Conservation (phyloP, 2,797 vertebrate genomes). For the Sebastiscus tertius region DNA sequence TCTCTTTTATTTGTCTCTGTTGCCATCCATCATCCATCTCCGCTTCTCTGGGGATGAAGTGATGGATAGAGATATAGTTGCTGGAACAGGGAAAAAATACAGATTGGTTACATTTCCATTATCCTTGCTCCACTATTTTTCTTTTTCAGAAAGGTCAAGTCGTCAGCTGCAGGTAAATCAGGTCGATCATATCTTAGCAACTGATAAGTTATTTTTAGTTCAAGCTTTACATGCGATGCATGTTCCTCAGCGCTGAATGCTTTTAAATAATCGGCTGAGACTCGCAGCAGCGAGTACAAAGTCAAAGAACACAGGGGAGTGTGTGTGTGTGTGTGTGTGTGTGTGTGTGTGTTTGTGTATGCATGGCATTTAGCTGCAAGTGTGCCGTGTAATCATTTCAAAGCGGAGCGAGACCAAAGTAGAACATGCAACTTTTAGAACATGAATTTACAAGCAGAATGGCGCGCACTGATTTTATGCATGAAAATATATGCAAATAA, state of each 20-base stretch:
- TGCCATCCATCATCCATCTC: constrained; percentile 27
- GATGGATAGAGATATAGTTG: constrained; percentile 26
- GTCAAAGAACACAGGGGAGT: constrained; percentile 1
- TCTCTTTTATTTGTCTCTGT: constrained; percentile 30
- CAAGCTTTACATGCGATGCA: constrained; percentile 40
- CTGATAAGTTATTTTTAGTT: constrained; percentile 68
- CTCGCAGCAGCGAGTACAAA: constrained; percentile 35
- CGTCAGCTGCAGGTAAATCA: constrained; percentile 50
- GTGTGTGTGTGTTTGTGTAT: constrained; percentile 20
- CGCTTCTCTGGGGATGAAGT: constrained; percentile 5
- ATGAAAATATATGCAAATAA: constrained; percentile 61
- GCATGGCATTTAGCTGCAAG: constrained; percentile 10
- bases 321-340: constrained; percentile 24
- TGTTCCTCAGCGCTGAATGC: constrained; percentile 17
- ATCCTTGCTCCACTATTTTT: constrained; percentile 18
- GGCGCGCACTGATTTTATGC: constrained; percentile 17
- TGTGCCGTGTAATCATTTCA: constrained; percentile 52
- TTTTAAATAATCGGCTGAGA: constrained; percentile 26
- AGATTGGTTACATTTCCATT: constrained; percentile 42
- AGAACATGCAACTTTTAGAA: constrained; percentile 44
- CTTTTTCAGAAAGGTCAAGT: constrained; percentile 30
- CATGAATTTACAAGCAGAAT: constrained; percentile 11
- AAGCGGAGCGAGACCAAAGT: constrained; percentile 33
- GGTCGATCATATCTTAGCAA: constrained; percentile 68
- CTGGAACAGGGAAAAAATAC: constrained; percentile 21